Conservation (phyloP, 2,888 invertebrate species). For the Mesochorus sp. region DNA sequence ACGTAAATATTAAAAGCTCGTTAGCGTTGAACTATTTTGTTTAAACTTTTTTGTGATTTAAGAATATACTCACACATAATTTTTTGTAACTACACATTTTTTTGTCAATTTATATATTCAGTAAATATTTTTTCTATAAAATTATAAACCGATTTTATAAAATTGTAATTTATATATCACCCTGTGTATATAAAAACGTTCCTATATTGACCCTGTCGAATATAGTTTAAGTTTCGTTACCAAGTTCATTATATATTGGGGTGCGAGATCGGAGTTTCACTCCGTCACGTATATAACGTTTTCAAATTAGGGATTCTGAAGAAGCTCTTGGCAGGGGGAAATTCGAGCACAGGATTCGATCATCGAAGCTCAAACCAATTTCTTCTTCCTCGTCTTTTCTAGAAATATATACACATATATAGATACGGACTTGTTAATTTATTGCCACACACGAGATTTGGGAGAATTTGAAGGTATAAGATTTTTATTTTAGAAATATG, state of each 20-base stretch:
- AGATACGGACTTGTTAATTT: too few species aligned
- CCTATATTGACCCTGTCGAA: background rate
- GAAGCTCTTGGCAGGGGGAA: background rate
- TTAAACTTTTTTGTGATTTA: too few species aligned
- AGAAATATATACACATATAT: background rate
- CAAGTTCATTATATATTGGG: conserved; percentile 18
- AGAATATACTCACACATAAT: too few species aligned
- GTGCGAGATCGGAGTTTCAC: background rate
- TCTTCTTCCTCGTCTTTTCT: conserved; percentile 39
- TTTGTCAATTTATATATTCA: background rate
- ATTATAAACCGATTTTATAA: background rate
- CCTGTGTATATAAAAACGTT: background rate
- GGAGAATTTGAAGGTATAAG: too few species aligned
- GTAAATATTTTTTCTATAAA: background rate
- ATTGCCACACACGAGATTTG: too few species aligned
- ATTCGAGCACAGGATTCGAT: conserved; percentile 49
- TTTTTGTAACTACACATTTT: background rate
- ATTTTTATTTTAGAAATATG: too few species aligned
- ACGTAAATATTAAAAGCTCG: background rate
- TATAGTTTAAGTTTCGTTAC: background rate
- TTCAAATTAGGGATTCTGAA: conserved; percentile 43
- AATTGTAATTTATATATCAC: background rate
- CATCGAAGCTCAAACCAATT: conserved; percentile 56
- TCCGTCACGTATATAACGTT: conserved; percentile 17
- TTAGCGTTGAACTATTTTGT: too few species aligned